Conservation (phyloP, 2,113 vertebrate genomes). For the Malurus melanocephalus region DNA sequence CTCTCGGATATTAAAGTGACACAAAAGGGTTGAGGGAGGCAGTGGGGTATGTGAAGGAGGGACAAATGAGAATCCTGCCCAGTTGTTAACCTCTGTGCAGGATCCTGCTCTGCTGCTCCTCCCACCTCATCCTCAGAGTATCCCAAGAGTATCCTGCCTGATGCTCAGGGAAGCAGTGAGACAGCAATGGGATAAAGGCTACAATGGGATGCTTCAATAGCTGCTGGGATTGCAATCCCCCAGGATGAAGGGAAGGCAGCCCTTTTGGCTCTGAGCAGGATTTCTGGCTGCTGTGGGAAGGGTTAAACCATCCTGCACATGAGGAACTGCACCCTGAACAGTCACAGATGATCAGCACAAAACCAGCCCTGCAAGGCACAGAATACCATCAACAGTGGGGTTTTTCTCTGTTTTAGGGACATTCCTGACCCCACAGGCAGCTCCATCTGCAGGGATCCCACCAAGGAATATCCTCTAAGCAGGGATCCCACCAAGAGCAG, state of each 20-base stretch:
- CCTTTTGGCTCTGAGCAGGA: rapidly evolving
- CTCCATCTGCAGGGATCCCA: too few relatives aligned
- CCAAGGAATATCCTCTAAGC: background rate
- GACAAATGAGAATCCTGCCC: background rate
- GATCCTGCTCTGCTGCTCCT: background rate
- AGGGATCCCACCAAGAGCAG: background rate
- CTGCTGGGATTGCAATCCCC: background rate
- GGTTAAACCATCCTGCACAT: rapidly evolving
- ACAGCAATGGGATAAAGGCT: background rate
- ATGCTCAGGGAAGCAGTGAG: background rate
- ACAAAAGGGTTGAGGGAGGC: background rate
- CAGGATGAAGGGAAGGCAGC: rapidly evolving
- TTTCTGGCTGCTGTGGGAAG: background rate
- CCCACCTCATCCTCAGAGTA: background rate
- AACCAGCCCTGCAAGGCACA: background rate
- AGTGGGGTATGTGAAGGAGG: background rate
- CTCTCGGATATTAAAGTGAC: background rate
- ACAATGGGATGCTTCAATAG: rapidly evolving
- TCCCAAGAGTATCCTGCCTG: background rate
- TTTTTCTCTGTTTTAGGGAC: background rate
- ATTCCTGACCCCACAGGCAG: rapidly evolving
- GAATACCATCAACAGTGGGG: rapidly evolving
- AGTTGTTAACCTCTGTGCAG: background rate
- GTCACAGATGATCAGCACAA: background rate
- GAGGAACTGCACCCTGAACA: rapidly evolving